These are phyloP conservation scores for Hedya salicella DNA, from an alignment of 2,888 invertebrate genomes.

Conservation along the genomic window DNA sequence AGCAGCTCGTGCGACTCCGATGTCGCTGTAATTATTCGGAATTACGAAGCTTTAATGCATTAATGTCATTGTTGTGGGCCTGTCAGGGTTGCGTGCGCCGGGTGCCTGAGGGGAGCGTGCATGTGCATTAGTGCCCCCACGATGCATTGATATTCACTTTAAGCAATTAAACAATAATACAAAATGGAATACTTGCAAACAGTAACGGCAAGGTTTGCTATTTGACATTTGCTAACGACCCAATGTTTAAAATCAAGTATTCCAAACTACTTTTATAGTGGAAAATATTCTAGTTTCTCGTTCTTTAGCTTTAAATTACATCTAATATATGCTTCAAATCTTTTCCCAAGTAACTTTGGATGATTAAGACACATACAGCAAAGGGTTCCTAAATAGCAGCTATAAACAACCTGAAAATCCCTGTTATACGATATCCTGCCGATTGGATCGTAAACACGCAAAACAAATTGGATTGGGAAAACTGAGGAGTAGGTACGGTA, in stretches of 20 bases:
- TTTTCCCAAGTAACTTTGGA: not conserved
- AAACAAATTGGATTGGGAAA: slow-evolving; percentile 52
- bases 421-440: slow-evolving; percentile 52
- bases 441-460: slow-evolving; percentile 58
- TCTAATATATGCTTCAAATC: not conserved
- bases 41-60: slow-evolving; percentile 66
- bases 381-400: slow-evolving; percentile 17
- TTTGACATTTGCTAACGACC: not conserved
- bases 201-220: not conserved
- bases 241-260: not conserved
- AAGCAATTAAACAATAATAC: slow-evolving; percentile 33
- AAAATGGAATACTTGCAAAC: slow-evolving; percentile 9
- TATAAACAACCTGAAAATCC: slow-evolving; percentile 50
- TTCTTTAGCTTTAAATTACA: not conserved
- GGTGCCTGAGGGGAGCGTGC: slow-evolving; percentile 31
- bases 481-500: slow-evolving; percentile 26
- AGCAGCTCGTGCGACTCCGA: slow-evolving; percentile 58
- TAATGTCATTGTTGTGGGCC: slow-evolving; percentile 56
- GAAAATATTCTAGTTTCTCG: not conserved
- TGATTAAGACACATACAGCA: slow-evolving; percentile 3
- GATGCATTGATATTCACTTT: slow-evolving; percentile 34
- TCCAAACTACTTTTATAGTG: not conserved
- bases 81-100: slow-evolving; percentile 34
- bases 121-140: slow-evolving; percentile 24
- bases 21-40: slow-evolving; percentile 72